Base-by-base conservation (phyloP, 2,888 invertebrate species). In the Scelioninae gen. 2 region DNA sequence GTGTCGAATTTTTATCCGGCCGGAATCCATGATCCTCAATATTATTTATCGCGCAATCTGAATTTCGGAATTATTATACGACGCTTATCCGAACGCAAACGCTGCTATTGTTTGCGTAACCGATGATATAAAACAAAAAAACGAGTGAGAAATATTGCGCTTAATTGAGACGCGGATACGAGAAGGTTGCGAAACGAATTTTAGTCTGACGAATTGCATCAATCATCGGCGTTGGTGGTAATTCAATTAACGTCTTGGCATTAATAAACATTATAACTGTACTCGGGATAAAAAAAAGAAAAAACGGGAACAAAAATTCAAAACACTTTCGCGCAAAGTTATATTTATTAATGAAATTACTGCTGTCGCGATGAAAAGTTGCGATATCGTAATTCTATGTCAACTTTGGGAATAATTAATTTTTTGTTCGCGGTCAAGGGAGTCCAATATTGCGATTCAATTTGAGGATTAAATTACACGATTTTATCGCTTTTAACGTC, bases 251-350 rank as follows among this genome's bases (percentile, higher is more conserved):
- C 57, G 35, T 64, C 73, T 25, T n/a, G 57, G 61, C 52, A 63
- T 68, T 73, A 58, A 73, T 64, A 69, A 69, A 73, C 60, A 73
- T 69, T n/a, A n/a, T 73, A 68, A 67, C 67, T 46, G 67, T 55
- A 67, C 52, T 31, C 37, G 46, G 18, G 65, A 22, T 37, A 60
- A 68, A 68, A 58, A n/a, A n/a, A n/a, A n/a, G n/a, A n/a, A n/a
- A n/a, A n/a, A n/a, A n/a, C n/a, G n/a, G n/a, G n/a, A n/a, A n/a
- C n/a, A n/a, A n/a, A n/a, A n/a, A n/a, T n/a, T n/a, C n/a, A n/a
- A n/a, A n/a, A n/a, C n/a, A n/a, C 60, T 68, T 65, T 55, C 67
- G 25, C 46, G 48, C 15, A 31, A 55, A 39, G 37, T 52, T 43
- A 52, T 68, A 68, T 68, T 68, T 68, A 68, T 60, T 68, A 60